Evolutionary conservation across 2,797 vertebrate genomes (phyloP).

Genomic region (Morelia viridis): DNA sequence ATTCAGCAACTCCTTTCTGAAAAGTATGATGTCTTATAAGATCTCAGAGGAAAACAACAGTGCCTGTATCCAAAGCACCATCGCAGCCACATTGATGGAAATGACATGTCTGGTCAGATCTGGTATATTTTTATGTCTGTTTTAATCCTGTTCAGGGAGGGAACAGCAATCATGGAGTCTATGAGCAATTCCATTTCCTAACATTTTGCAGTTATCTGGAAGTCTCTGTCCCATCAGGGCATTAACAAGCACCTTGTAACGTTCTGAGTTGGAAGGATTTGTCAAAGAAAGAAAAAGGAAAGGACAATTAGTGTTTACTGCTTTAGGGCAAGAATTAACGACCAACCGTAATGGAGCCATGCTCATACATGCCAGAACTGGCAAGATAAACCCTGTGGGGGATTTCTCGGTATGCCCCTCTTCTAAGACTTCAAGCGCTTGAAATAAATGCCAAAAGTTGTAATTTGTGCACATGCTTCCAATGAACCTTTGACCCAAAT

Average conservation of each 20-base stretch:
- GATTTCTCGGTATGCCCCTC: background rate
- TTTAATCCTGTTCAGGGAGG: background rate
- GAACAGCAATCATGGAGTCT: no score
- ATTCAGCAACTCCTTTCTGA: background rate
- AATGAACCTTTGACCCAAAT: slow-evolving; percentile 4
- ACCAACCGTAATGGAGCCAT: background rate
- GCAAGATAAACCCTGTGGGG: slow-evolving; percentile 13
- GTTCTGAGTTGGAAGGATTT: slow-evolving; percentile 9
- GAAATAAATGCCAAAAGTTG: slow-evolving; percentile 26
- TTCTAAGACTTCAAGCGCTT: slow-evolving; percentile 3
- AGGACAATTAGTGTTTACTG: slow-evolving; percentile 11
- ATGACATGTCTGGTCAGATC: background rate
- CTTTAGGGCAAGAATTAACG: background rate
- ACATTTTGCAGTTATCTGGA: background rate
- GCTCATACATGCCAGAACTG: background rate
- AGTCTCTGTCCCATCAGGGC: background rate
- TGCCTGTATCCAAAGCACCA: background rate
- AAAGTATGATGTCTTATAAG: background rate
- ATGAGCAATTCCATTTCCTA: background rate
- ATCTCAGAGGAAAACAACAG: background rate
- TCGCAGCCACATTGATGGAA: background rate
- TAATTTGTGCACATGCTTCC: background rate
- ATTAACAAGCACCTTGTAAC: slow-evolving; percentile 16
- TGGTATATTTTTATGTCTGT: background rate
- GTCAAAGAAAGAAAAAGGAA: slow-evolving; percentile 17